phyloP scores from a whole-genome alignment of 2,113 vertebrate species.

The Indicator maculatus region DNA sequence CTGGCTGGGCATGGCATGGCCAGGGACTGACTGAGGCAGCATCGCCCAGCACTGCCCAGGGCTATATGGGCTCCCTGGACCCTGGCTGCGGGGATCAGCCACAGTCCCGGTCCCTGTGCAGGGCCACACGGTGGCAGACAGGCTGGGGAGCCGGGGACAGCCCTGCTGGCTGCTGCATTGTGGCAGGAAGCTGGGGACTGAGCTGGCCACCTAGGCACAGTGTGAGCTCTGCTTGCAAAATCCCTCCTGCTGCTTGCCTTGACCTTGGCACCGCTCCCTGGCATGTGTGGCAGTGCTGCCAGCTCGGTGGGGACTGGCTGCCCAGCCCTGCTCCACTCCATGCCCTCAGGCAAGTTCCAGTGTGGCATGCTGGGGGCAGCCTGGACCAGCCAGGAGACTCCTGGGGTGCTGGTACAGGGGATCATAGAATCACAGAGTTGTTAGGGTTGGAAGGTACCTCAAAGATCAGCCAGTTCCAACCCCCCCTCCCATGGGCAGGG shows the following conservation, averaged over 20 bases:
- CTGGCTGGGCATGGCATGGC: background rate
- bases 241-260: background rate
- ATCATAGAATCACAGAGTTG: no score
- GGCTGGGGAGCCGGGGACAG: background rate
- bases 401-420: background rate
- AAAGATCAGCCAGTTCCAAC: no score
- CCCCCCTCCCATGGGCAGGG: no score
- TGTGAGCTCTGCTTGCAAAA: background rate
- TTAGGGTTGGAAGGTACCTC: no score
- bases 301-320: background rate
- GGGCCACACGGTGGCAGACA: background rate
- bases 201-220: background rate
- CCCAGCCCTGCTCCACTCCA: background rate
- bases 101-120: fast-evolving
- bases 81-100: fast-evolving
- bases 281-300: fast-evolving
- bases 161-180: fast-evolving
- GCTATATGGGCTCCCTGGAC: fast-evolving
- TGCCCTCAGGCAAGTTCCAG: background rate
- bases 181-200: fast-evolving
- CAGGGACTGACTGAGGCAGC: no score
- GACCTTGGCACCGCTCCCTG: background rate
- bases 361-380: fast-evolving
- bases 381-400: background rate
- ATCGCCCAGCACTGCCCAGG: fast-evolving